Evolutionary conservation across 2,113 vertebrate species (phyloP), one percentile per base, ranked within the genome.

Genomic region (Hydrolagus affinis): DNA sequence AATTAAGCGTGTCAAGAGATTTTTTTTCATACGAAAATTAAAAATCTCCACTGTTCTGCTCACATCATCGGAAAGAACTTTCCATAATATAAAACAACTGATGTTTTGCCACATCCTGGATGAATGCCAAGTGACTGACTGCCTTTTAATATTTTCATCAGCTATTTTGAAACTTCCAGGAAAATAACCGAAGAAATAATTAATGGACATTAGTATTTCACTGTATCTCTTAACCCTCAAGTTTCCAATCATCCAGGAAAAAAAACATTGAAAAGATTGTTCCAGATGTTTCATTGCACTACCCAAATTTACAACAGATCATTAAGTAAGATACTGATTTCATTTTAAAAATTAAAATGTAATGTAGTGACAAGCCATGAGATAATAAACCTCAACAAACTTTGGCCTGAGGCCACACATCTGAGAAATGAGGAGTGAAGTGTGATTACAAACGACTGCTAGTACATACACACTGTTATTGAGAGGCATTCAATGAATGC

Each of bases 1-100:
- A 90, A 89, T 89, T 91, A 89, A 91, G 90, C 89, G 91, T 87
- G 86, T 90, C 89, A 90, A 90, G 87, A 89, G 91, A 92, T 90
- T 91, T 90, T 91, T 89, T 88, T 87, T 87, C 85, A 86, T 87
- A 91, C 88, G 89, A 89, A 86, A 86, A 85, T 85, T 86, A 88
- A 88, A 91, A 89, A 90, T 90, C 89, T 90, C 88, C 86, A 88
- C 87, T 87, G 87, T 90, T 91, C 88, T 88, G 88, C 88, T 88
- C 86, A 89, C 87, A 89, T 86, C 87, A 89, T 90, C 88, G 89
- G 89, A 90, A 90, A 86, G n/a, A 28, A 44, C 21, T 85, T 73
- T 70, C 56, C 69, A 64, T 76, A 23, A 62, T 19, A 57, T 62
- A 85, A 85, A 56, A 44, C 44, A 44, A 57, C 73, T 76, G 60